These are phyloP conservation scores for Sterrhoptilus dennistouni DNA, from an alignment of 2,113 vertebrate species.

Conservation along the genomic window DNA sequence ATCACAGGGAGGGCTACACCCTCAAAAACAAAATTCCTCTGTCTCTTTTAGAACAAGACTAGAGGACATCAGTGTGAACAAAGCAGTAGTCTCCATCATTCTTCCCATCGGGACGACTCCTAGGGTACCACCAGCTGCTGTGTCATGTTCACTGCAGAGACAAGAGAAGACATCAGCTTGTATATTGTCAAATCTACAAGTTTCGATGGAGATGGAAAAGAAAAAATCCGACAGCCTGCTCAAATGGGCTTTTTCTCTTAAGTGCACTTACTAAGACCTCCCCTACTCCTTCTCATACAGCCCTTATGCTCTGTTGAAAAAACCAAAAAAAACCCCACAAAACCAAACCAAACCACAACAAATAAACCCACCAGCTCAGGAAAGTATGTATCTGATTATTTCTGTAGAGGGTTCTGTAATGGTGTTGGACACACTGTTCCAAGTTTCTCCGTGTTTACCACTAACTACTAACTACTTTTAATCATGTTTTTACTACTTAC, in stretches of 20 bases:
- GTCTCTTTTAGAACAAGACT: slow-evolving; percentile 2
- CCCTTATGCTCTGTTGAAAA: background rate
- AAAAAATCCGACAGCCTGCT: background rate
- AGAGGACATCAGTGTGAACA: slow-evolving; percentile 1
- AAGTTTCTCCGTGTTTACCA: background rate
- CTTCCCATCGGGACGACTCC: slow-evolving; percentile 8
- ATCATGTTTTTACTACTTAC: background rate
- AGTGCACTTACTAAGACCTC: background rate
- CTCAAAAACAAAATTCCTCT: background rate
- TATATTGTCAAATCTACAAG: background rate
- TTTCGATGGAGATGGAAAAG: background rate
- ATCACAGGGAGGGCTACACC: background rate
- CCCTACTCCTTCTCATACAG: background rate
- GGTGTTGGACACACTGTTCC: background rate
- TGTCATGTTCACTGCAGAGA: slow-evolving; percentile 63
- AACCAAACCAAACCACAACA: background rate
- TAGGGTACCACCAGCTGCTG: background rate
- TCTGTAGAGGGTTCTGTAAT: background rate
- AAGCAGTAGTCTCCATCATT: background rate
- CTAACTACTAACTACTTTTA: background rate
- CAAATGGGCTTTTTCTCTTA: background rate
- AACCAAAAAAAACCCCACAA: background rate
- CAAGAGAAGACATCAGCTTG: slow-evolving; percentile 38
- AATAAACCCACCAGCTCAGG: background rate
- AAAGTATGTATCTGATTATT: background rate